Evolutionary conservation across 2,888 invertebrate species (phyloP).

Genomic region (Stenurella melanura): DNA sequence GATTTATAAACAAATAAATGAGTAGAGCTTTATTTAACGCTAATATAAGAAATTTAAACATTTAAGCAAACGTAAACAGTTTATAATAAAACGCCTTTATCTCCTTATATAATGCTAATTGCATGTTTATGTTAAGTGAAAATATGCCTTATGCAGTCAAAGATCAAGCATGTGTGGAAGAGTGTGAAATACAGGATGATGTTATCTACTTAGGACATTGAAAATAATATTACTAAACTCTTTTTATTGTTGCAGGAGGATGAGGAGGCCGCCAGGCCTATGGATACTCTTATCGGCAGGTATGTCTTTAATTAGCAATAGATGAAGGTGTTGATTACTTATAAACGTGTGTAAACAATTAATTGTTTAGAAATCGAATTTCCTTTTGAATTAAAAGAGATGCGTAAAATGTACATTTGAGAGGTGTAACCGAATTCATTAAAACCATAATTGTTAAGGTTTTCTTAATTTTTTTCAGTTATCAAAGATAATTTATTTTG

Average conservation of each 20-base stretch:
- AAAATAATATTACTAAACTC: conserved; percentile 37
- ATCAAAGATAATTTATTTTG: too few species aligned
- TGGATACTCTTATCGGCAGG: conserved; percentile 76
- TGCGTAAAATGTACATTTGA: too few species aligned
- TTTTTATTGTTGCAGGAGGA: conserved; percentile 69
- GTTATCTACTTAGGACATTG: conserved; percentile 11
- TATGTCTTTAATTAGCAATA: conserved; percentile 63
- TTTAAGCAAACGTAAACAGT: too few species aligned
- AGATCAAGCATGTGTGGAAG: neutral
- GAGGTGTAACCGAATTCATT: too few species aligned
- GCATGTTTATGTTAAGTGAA: neutral
- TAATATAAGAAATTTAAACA: too few species aligned
- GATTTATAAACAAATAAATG: too few species aligned
- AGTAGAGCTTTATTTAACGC: too few species aligned
- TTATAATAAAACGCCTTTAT: too few species aligned
- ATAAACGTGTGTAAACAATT: neutral
- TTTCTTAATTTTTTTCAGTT: too few species aligned
- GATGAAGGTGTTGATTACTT: neutral
- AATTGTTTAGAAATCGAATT: neutral
- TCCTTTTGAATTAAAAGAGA: too few species aligned
- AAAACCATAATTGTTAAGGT: too few species aligned
- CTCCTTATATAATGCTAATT: neutral
- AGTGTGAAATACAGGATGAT: conserved; percentile 21
- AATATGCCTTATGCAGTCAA: neutral
- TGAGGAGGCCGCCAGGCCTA: conserved; percentile 75